Evolutionary conservation across 2,113 vertebrate genomes (phyloP).

Genomic region (Excalfactoria chinensis): DNA sequence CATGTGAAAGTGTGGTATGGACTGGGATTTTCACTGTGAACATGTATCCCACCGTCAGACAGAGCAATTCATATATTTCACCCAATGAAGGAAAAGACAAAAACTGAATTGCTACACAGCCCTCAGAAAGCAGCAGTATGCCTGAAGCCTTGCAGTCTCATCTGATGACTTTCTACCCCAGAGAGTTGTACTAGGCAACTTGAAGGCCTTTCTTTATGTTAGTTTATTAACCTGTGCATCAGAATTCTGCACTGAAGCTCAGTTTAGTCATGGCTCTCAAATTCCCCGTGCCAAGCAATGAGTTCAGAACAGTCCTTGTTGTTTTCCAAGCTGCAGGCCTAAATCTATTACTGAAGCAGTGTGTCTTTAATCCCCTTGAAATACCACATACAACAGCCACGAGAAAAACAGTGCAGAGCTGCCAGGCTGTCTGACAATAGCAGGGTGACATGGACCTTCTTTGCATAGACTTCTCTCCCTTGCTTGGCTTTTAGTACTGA

Average conservation of each 20-base stretch:
- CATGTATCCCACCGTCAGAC: not conserved
- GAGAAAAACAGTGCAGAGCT: not conserved
- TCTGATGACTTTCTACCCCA: not conserved
- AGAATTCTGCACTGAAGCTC: not conserved
- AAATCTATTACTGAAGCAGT: not conserved
- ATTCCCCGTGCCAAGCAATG: not conserved
- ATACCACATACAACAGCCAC: not conserved
- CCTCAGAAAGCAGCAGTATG: not conserved
- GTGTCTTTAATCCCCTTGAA: not conserved
- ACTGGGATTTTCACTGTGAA: not conserved
- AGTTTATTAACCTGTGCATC: not conserved
- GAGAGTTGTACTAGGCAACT: not conserved
- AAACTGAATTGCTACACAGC: not conserved
- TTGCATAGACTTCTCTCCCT: not conserved
- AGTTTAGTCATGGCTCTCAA: not conserved
- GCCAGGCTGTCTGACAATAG: not conserved
- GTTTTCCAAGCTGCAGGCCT: not conserved
- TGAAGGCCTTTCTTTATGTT: not conserved
- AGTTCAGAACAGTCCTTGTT: not conserved
- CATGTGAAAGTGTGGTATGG: slow-evolving; percentile 8
- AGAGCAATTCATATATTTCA: not conserved
- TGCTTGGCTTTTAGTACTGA: not conserved
- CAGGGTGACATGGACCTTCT: not conserved
- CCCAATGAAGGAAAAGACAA: not conserved
- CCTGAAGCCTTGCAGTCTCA: not conserved